Evolutionary conservation across 2,797 vertebrate species (phyloP), one percentile per base, ranked within the genome.

Genomic region (Pseudotriccus pelzelni): DNA sequence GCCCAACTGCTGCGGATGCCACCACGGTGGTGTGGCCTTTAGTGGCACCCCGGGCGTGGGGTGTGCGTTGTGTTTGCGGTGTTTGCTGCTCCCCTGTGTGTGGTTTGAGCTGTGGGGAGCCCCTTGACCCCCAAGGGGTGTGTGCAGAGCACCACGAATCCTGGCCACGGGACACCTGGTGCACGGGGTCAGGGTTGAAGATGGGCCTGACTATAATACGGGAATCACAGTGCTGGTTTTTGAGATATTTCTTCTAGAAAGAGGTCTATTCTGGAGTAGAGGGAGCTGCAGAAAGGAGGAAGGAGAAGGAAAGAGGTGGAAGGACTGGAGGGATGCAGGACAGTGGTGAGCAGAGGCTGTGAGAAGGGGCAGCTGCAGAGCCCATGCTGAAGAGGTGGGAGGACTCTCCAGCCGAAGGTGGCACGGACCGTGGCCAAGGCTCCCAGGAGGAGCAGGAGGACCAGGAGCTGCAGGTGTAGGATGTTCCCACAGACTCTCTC

Each of bases 351-450:
- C 58, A 39, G 25, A 9, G 2, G 9, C 67, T 52, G 58, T 1
- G 17, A 47, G 58, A 24, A 66, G 41, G 90, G 59, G 4, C 8
- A 9, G 41, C 24, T 8, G 66, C 9, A 6, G 20, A 12, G 27
- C 1, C 3, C 3, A 10, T 6, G 39, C 12, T 14, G 30, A 36
- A 12, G 32, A 37, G 14, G n/a, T 4, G 39, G 14, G 7, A 4
- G 0, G 11, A 5, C 59, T 27, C 30, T 8, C 9, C 41, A 14
- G 43, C 55, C 46, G 39, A 11, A 19, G 39, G 32, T 0, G 39
- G 7, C 4, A 18, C 0, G 6, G 34, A 14, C 43, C 8, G 6
- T 2, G 8, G 37, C 43, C 8, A 4, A 21, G 43, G 53, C 39
- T 32, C 14, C 1, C 24, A 3, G 10, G 20, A 18, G 4, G 24